Percentiles rank a stretch among this genome's conserved stretches.
phyloP scores from a whole-genome alignment of 2,113 vertebrate genomes.

The Clinocottus analis region DNA sequence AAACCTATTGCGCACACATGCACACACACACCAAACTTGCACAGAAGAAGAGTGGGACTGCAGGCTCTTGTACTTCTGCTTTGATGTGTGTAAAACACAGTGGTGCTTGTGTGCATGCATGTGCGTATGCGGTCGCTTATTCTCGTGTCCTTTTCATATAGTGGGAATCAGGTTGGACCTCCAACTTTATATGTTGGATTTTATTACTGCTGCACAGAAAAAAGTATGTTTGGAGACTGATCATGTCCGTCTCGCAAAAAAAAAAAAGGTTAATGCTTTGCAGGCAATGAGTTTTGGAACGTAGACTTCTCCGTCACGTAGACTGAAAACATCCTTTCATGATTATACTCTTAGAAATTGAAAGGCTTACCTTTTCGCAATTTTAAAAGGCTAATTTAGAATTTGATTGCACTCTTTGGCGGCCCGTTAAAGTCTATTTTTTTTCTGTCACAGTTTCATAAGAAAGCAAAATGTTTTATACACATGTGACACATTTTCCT shows the following conservation, averaged over 20 bases:
- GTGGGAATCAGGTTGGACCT: constrained; percentile 16
- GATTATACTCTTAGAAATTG: constrained; percentile 25
- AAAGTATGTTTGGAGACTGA: neutral
- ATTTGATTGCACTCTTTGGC: neutral
- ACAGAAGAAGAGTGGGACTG: constrained; percentile 20
- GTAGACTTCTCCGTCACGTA: neutral
- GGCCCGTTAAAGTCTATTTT: no score
- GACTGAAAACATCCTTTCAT: neutral
- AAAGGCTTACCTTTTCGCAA: constrained; percentile 7
- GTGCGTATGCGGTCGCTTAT: constrained; percentile 8
- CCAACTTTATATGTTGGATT: no score
- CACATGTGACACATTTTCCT: no score
- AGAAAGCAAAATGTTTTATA: no score
- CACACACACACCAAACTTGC: constrained; percentile 20
- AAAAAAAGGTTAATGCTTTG: neutral
- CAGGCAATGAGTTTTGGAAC: constrained; percentile 16
- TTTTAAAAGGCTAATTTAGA: neutral
- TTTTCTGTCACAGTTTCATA: no score
- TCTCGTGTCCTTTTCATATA: constrained; percentile 40
- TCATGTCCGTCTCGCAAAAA: neutral
- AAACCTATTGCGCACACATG: constrained; percentile 8
- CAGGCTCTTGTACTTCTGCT: constrained; percentile 52
- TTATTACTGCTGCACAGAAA: constrained; percentile 11
- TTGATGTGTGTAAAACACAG: constrained; percentile 58
- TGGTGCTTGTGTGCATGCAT: constrained; percentile 38